These are phyloP conservation scores for Harpalus rufipes DNA, from an alignment of 2,888 invertebrate genomes.

Conservation along the genomic window DNA sequence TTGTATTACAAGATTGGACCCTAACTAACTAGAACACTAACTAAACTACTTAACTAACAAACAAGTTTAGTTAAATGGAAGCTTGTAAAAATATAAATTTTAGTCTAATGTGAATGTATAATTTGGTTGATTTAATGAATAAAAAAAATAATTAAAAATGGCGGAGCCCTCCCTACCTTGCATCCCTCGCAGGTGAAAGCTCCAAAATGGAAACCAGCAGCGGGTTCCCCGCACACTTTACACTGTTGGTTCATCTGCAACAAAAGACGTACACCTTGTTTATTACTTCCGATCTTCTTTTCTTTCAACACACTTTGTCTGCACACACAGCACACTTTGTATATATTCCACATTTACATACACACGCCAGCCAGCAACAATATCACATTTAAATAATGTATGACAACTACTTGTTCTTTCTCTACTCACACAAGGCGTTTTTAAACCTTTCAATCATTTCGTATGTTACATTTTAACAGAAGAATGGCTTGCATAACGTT, in stretches of 20 bases:
- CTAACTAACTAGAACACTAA: no score
- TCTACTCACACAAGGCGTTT: neutral
- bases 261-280: constrained; percentile 69
- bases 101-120: no score
- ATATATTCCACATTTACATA: constrained; percentile 11
- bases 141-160: neutral
- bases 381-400: constrained; percentile 42
- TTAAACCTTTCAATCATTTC: constrained; percentile 20
- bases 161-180: constrained; percentile 84
- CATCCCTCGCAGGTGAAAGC: constrained; percentile 98
- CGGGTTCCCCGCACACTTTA: constrained; percentile 96
- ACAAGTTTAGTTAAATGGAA: no score
- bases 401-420: constrained; percentile 29
- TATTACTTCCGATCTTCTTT: constrained; percentile 54
- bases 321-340: constrained; percentile 1
- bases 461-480: constrained; percentile 23
- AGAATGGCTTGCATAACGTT: constrained; percentile 8
- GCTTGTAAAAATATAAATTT: no score
- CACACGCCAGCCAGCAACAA: constrained; percentile 14
- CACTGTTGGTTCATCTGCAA: constrained; percentile 98
- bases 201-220: constrained; percentile 96
- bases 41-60: no score
- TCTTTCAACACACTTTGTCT: constrained; percentile 13
- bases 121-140: no score
- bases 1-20: no score